Evolutionary conservation across 2,797 vertebrate genomes (phyloP).

Genomic region (Iguana delicatissima): DNA sequence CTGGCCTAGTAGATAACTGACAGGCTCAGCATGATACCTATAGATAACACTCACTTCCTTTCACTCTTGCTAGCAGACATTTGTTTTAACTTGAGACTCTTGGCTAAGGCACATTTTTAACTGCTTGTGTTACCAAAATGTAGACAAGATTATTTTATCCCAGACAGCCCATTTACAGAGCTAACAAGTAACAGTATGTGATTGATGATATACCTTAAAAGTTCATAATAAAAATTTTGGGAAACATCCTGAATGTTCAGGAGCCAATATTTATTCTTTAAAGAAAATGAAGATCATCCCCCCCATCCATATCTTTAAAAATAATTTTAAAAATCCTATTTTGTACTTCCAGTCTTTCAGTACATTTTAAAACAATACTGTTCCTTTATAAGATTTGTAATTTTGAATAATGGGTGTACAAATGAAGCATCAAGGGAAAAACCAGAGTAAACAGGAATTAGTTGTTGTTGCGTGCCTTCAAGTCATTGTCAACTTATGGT

Average conservation of each 20-base stretch:
- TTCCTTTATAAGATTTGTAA: not conserved
- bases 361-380: not conserved
- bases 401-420: not conserved
- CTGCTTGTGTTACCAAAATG: conserved; percentile 23
- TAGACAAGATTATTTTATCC: conserved; percentile 27
- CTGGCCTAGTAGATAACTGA: not conserved
- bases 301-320: not conserved
- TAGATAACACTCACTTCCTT: not conserved
- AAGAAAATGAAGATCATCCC: too few species aligned
- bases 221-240: not conserved
- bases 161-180: not conserved
- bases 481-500: too few species aligned
- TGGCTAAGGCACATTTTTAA: conserved; percentile 5
- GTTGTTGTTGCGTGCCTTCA: too few species aligned
- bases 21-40: not conserved
- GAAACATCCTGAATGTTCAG: not conserved
- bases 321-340: not conserved
- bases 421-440: not conserved
- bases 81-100: not conserved
- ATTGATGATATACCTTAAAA: not conserved
- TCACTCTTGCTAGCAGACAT: not conserved
- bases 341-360: not conserved
- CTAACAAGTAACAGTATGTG: not conserved
- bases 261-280: not conserved
- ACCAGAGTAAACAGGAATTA: not conserved